Evolutionary conservation across 2,888 invertebrate species (phyloP), one percentile per base, ranked within the genome.

Genomic region (Cantharis flavilabris): DNA sequence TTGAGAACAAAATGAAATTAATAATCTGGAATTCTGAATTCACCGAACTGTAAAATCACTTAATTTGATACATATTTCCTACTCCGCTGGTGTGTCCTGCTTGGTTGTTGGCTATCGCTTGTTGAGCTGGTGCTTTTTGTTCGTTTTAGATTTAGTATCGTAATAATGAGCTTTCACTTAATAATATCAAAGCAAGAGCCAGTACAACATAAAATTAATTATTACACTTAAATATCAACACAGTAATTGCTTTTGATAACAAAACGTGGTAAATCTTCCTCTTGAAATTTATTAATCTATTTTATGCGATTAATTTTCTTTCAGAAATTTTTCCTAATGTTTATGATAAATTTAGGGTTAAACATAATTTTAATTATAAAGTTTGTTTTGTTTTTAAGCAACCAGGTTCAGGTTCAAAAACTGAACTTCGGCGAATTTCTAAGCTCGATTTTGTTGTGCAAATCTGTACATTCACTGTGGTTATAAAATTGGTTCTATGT

Each of bases 1-100:
- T 72, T 70, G 63, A 73, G 73, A 73, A 76, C 72, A 71, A 73
- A 78, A 76, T 70, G 69, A 75, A 78, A 78, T 78, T 78, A 75
- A 78, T 78, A 78, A 76, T 78, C 72, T 72, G 49, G 75, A 70
- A 78, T 70, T 69, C 72, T 70, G 71, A 75, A 78, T 72, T 78
- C 72, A 78, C 78, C 75, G 75, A 78, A 77, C 79, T 79, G 79
- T 62, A 67, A 79, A 79, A 79, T 79, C 75, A 76, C 75, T 79
- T 79, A 79, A 79, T 79, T 79, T 73, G 79, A 71, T 77, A 74
- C 76, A 79, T 79, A 79, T 79, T 79, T 76, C 74, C 75, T 63
- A 71, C 75, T 71, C 30, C 49, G 64, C 49, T 75, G 71, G 75
- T 75, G 69, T 70, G 69, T 69, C 69, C 69, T 73, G 69, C 69